Conservation (phyloP, 1,140 invertebrate genomes). For the Charaxes varanes region DNA sequence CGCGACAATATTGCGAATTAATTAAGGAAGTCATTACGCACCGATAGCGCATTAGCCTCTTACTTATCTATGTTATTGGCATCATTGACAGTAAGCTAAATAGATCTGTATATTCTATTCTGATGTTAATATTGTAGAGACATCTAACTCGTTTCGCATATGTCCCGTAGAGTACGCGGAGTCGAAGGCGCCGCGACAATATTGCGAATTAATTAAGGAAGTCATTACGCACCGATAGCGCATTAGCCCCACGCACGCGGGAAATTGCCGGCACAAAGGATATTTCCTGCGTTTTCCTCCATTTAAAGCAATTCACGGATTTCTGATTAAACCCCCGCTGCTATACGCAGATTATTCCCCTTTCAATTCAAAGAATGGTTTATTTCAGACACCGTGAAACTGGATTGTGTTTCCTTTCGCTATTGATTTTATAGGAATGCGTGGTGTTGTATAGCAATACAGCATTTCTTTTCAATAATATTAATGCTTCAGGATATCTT, state of each 20-base stretch:
- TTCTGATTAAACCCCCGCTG: slow-evolving; percentile 69
- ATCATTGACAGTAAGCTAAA: too few species aligned
- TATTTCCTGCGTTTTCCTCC: slow-evolving; percentile 71
- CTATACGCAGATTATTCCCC: slow-evolving; percentile 67
- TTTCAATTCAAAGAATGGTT: slow-evolving; percentile 68
- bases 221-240: slow-evolving; percentile 68
- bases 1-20: slow-evolving; percentile 62
- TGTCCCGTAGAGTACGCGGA: too few species aligned
- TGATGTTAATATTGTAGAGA: too few species aligned
- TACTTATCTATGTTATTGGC: too few species aligned
- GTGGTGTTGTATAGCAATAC: too few species aligned
- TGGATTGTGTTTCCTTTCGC: slow-evolving; percentile 62
- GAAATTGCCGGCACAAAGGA: slow-evolving; percentile 68
- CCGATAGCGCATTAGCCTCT: slow-evolving; percentile 60
- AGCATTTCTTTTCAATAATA: too few species aligned
- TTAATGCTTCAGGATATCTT: too few species aligned
- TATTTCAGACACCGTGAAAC: slow-evolving; percentile 67
- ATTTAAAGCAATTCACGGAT: slow-evolving; percentile 72
- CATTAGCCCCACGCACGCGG: slow-evolving; percentile 62
- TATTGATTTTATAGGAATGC: slow-evolving; percentile 48
- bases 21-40: slow-evolving; percentile 71
- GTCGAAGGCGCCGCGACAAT: slow-evolving; percentile 28
- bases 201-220: slow-evolving; percentile 72
- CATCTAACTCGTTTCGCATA: too few species aligned
- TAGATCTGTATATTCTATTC: too few species aligned